Evolutionary conservation across 2,113 vertebrate genomes (phyloP), one percentile per base, ranked within the genome.

Genomic region (Callospermophilus lateralis): DNA sequence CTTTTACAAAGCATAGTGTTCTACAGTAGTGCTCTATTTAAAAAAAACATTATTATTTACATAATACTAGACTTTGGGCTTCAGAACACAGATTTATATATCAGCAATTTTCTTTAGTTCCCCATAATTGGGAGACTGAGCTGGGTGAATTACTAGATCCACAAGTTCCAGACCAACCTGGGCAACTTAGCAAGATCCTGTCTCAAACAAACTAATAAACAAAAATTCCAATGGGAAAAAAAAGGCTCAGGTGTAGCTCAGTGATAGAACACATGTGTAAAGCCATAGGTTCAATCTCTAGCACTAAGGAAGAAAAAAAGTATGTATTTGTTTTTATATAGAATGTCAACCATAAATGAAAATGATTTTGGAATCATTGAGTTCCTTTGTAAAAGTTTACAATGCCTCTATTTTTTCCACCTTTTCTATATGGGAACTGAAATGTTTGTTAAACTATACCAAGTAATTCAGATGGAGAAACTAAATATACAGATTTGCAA

Each of bases 341-440:
- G 20, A 74, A 6, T 58, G 32, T 1, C 24, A 93, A 77, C 6
- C 26, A 63, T 80, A 88, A 39, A 58, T 73, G 73, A 76, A 92
- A 85, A 72, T 2, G 48, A 34, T 79, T 91, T 72, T 89, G 68
- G 61, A 84, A 72, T 77, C 89, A 78, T 74, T 76, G 81, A 67
- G 1, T 17, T 1, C 17, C 39, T 78, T 70, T 92, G n/a, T 90
- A 86, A 86, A 72, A 87, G 63, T 45, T 90, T 32, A n/a, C 55
- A 20, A 68, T 89, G 22, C 53, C 2, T 3, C 37, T 85, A 30
- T 53, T 20, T 22, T 91, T 24, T 2, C 17, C 67, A 24, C 12
- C 3, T 15, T 22, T 81, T 15, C 34, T 55, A 9, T 34, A 2
- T 34, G 24, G 13, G 4, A 83, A 91, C 17, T 30, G 16, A 81